Percentiles rank a stretch among this genome's conserved stretches.
Conservation (phyloP, 2,797 vertebrate species). For the Channa striata region DNA sequence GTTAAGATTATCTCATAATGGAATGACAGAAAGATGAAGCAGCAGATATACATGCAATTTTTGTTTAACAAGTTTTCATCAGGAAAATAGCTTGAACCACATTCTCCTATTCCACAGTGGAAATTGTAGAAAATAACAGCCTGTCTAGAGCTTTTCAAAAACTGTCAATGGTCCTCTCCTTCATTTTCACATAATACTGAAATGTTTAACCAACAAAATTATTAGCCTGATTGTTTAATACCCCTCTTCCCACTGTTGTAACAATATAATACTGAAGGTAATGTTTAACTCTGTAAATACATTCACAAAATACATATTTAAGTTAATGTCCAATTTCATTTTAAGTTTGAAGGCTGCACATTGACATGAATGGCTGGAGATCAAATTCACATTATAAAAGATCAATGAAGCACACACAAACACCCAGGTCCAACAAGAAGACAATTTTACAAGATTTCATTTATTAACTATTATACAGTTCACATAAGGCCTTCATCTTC, state of each 20-base stretch:
- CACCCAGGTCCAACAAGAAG: constrained; percentile 43
- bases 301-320: constrained; percentile 1
- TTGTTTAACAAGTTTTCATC: constrained; percentile 37
- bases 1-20: neutral
- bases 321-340: constrained; percentile 4
- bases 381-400: neutral
- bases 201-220: constrained; percentile 27
- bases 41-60: constrained; percentile 2
- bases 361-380: neutral
- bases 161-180: constrained; percentile 6
- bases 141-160: constrained; percentile 25
- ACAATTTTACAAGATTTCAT: constrained; percentile 92
- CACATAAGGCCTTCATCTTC: constrained; percentile 94
- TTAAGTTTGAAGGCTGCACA: neutral
- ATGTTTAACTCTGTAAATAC: neutral
- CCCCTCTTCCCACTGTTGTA: constrained; percentile 3
- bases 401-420: constrained; percentile 37
- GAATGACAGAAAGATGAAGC: neutral
- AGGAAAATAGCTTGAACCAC: constrained; percentile 33
- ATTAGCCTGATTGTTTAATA: constrained; percentile 28
- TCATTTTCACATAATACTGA: constrained; percentile 15
- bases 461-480: constrained; percentile 98
- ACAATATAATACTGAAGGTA: too few species aligned
- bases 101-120: constrained; percentile 1
- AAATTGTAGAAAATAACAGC: constrained; percentile 41